Evolutionary conservation across 2,113 vertebrate genomes (phyloP).

Genomic region (Mus musculus): GRCm39 chr6:105212001-105212500

Average conservation of each 20-base stretch:
- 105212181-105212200: neutral
- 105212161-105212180: neutral
- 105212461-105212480: neutral
- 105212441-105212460: neutral
- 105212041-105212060: too few species aligned
- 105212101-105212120: neutral
- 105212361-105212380: neutral
- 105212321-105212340: neutral
- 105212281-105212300: neutral
- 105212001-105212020: too few species aligned
- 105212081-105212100: neutral
- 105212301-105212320: fast-evolving
- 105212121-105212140: neutral
- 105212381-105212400: neutral
- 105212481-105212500: neutral
- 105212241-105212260: neutral
- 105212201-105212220: neutral
- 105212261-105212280: neutral
- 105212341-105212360: neutral
- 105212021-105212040: too few species aligned
- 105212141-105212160: neutral
- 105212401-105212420: neutral
- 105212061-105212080: too few species aligned
- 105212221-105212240: neutral
- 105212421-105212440: neutral